Conservation (phyloP, 2,113 vertebrate genomes). For the Atherinomorus stipes region DNA sequence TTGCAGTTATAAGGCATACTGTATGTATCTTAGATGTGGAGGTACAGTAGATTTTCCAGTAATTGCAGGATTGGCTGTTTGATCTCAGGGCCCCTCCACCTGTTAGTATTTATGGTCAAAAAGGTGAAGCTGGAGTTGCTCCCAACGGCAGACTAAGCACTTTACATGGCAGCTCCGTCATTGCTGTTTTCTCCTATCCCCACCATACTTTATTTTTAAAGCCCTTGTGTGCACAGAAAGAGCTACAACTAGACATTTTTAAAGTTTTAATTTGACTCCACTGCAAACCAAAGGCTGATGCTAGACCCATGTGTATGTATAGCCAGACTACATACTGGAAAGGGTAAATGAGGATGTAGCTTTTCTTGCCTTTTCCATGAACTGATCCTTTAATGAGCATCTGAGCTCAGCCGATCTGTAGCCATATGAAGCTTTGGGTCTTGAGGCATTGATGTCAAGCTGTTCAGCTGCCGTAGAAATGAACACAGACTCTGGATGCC, state of each 20-base stretch:
- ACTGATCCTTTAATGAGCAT: conserved; percentile 41
- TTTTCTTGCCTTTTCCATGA: conserved; percentile 26
- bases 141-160: background rate
- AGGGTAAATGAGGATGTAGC: background rate
- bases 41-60: background rate
- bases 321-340: too few relatives aligned
- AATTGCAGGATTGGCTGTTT: background rate
- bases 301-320: background rate
- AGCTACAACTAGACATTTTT: background rate
- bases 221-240: background rate
- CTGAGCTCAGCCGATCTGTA: conserved; percentile 9
- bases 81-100: background rate
- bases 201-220: background rate
- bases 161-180: background rate
- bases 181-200: background rate
- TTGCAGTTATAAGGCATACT: background rate
- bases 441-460: conserved; percentile 49
- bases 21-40: background rate
- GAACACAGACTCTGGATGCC: conserved; percentile 33
- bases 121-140: background rate
- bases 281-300: background rate
- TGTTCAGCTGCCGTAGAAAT: conserved; percentile 50
- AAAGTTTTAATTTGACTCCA: background rate
- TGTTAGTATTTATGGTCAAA: background rate
- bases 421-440: conserved; percentile 35